Conservation (phyloP, 2,797 vertebrate genomes). For the Denticeps clupeoides region DNA sequence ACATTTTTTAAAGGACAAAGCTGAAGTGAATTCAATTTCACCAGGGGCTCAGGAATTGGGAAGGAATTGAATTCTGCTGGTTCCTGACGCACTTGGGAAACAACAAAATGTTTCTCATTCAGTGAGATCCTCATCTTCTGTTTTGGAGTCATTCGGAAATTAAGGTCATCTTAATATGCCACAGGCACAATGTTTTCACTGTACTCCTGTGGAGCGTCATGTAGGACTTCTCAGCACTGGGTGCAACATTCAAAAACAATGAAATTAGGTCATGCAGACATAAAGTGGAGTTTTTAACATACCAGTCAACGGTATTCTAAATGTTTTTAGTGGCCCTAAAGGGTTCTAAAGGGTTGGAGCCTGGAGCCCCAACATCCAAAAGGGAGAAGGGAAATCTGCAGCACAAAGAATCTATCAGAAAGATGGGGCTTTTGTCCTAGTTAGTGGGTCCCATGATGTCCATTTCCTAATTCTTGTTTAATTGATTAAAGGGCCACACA, state of each 20-base stretch:
- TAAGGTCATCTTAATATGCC: neutral
- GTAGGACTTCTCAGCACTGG: no score
- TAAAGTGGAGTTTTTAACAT: no score
- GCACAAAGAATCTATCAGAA: neutral
- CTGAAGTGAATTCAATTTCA: neutral
- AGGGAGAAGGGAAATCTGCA: neutral
- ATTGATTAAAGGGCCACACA: constrained; percentile 33
- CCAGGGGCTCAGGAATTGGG: neutral
- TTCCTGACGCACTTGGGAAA: neutral
- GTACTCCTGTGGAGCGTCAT: neutral
- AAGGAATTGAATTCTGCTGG: neutral
- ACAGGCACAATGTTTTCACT: neutral
- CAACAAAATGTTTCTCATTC: neutral
- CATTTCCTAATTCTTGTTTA: constrained; percentile 37
- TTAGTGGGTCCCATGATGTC: constrained; percentile 15
- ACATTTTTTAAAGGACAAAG: neutral
- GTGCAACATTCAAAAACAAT: no score
- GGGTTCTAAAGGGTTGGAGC: no score
- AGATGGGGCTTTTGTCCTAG: constrained; percentile 1
- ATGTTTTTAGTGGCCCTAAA: no score
- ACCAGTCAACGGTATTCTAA: no score
- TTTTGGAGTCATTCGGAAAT: neutral
- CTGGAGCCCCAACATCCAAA: no score
- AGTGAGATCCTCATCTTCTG: neutral
- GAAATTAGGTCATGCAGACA: no score